Evolutionary conservation across 2,113 vertebrate genomes (phyloP), one percentile per base, ranked within the genome.

Genomic region (Tapirus terrestris): DNA sequence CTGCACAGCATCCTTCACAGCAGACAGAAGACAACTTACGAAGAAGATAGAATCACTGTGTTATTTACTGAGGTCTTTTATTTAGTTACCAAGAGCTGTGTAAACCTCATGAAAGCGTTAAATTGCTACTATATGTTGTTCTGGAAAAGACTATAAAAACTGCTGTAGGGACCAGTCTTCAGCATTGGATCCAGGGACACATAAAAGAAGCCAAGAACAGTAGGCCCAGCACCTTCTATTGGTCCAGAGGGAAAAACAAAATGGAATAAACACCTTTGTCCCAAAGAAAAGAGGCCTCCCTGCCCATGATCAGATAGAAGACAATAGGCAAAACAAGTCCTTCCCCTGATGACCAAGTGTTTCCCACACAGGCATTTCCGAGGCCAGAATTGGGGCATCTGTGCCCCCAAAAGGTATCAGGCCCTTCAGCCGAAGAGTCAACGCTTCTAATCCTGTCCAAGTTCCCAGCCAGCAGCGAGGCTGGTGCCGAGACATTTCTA

Each of bases 1-100:
- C 33, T 0, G 0, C 63, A 6, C 1, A 0, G 33, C 0, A 12
- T 8, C 67, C 12, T 3, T 5, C 51, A 14, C 8, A 0, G 58
- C 51, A 33, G 60, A 67, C 33, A 0, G 31, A 39, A 29, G 53
- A 27, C 1, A 6, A 3, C 27, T 5, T 2, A 14, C 0, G 1
- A 16, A 33, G 8, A 13, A 2, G 8, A 3, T 0, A 39, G 73
- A 5, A 13, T 1, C 1, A 1, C 79, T 0, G 76, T 16, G 0
- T 6, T 11, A 3, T 2, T 27, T 18, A 56, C 31, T 0, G 21
- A 43, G 60, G 31, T 16, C 6, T 48, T 0, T n/a, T 5, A 3
- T 1, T 31, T 3, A 1, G 31, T 12, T 8, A 14, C 80, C 5
- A 11, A 27, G 82, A 43, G 43, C 56, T 2, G 9, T 2, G 70